phyloP scores from a whole-genome alignment of 2,888 invertebrate genomes.

The Chirona hameri region DNA sequence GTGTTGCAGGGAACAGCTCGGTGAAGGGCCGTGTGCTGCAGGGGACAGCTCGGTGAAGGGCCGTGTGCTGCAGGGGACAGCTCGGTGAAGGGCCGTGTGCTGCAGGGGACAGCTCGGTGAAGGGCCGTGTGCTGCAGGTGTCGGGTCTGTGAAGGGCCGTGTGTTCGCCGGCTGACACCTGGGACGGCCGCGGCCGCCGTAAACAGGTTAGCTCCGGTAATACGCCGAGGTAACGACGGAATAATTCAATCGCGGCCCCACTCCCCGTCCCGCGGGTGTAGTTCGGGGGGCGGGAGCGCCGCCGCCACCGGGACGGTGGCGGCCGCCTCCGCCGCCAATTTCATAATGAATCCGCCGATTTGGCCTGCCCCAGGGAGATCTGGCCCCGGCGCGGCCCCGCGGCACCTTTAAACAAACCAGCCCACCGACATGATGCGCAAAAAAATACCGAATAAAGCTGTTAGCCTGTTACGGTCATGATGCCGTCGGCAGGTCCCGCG shows the following conservation, averaged over 20 bases:
- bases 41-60: no score
- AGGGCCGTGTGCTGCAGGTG: no score
- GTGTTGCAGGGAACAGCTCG: no score
- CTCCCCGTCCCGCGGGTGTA: background rate
- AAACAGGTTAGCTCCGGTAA: background rate
- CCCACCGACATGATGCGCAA: background rate
- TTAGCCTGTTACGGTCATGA: slow-evolving; percentile 2
- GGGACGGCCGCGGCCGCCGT: background rate
- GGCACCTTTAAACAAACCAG: slow-evolving; percentile 12
- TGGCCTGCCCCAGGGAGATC: background rate
- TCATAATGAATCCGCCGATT: slow-evolving; percentile 24
- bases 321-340: background rate
- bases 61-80: no score
- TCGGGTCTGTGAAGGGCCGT: no score
- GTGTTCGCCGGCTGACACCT: background rate
- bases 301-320: background rate
- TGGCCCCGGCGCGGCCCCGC: background rate
- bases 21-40: no score
- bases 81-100: no score
- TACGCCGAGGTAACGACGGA: slow-evolving; percentile 22
- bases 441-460: slow-evolving; percentile 5
- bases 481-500: background rate
- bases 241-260: slow-evolving; percentile 9
- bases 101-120: no score
- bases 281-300: background rate